These are phyloP conservation scores for Hoplodrina blanda DNA, from an alignment of 2,888 invertebrate species.

Conservation along the genomic window DNA sequence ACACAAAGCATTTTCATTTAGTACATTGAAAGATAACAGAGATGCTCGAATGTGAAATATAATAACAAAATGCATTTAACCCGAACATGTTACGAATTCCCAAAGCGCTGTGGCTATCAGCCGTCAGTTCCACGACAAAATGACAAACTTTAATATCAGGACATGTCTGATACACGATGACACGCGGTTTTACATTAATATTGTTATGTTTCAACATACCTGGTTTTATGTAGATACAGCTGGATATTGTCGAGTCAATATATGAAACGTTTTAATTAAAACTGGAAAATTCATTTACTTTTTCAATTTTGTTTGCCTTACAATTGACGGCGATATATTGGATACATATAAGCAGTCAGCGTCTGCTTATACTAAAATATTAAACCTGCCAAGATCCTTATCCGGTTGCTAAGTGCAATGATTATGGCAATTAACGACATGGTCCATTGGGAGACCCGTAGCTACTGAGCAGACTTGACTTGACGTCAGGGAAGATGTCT, in stretches of 20 bases:
- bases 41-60: conserved; percentile 37
- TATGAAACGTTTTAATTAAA: conserved; percentile 7
- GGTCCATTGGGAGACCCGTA: conserved; percentile 31
- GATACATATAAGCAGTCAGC: background rate
- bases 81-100: conserved; percentile 51
- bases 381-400: conserved; percentile 26
- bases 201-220: conserved; percentile 14
- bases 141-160: conserved; percentile 62
- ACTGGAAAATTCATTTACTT: background rate
- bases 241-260: background rate
- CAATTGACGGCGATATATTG: background rate
- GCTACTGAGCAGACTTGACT: conserved; percentile 9
- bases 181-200: conserved; percentile 56
- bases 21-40: conserved; percentile 45
- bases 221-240: conserved; percentile 3
- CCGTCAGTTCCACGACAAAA: conserved; percentile 53
- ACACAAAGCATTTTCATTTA: conserved; percentile 32
- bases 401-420: conserved; percentile 39
- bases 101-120: conserved; percentile 59
- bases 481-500: conserved; percentile 11
- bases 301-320: background rate
- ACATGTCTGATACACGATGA: conserved; percentile 51
- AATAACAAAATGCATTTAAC: conserved; percentile 61
- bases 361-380: conserved; percentile 1
- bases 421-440: conserved; percentile 37